Percentiles rank a stretch among this genome's conserved stretches.
Evolutionary conservation across 2,113 vertebrate species (phyloP).

Genomic region (Narcine bancroftii): DNA sequence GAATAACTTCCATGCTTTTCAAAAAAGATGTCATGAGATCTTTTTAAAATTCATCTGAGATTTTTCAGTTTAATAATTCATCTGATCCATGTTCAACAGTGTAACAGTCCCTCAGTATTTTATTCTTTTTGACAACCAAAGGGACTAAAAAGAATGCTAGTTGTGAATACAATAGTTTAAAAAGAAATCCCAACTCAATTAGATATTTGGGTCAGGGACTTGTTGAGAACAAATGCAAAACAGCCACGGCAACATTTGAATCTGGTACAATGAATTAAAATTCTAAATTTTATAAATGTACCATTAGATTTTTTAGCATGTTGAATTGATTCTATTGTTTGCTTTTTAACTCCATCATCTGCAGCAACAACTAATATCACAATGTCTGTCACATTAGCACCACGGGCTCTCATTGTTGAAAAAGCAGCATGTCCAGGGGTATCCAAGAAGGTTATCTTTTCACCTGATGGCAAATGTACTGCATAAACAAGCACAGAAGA

Average conservation of each 20-base stretch:
- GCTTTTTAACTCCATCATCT: slow-evolving; percentile 93
- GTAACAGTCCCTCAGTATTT: too few species aligned
- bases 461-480: slow-evolving; percentile 85
- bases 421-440: slow-evolving; percentile 95
- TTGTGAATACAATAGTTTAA: neutral
- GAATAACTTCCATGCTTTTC: too few species aligned
- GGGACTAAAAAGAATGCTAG: neutral
- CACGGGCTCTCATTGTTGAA: slow-evolving; percentile 83
- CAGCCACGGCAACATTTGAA: neutral
- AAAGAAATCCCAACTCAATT: neutral
- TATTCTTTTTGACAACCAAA: neutral
- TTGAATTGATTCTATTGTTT: slow-evolving; percentile 85
- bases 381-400: slow-evolving; percentile 81
- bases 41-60: too few species aligned
- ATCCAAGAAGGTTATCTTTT: slow-evolving; percentile 92
- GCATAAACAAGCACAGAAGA: slow-evolving; percentile 38
- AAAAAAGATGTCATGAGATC: too few species aligned
- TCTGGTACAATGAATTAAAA: neutral
- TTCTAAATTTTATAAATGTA: slow-evolving; percentile 44
- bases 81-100: too few species aligned
- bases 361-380: slow-evolving; percentile 85
- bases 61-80: too few species aligned
- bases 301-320: slow-evolving; percentile 76
- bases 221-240: neutral
- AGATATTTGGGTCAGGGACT: neutral